Conservation (phyloP, 2,797 vertebrate genomes). For the Dendrocincla tyrannina region DNA sequence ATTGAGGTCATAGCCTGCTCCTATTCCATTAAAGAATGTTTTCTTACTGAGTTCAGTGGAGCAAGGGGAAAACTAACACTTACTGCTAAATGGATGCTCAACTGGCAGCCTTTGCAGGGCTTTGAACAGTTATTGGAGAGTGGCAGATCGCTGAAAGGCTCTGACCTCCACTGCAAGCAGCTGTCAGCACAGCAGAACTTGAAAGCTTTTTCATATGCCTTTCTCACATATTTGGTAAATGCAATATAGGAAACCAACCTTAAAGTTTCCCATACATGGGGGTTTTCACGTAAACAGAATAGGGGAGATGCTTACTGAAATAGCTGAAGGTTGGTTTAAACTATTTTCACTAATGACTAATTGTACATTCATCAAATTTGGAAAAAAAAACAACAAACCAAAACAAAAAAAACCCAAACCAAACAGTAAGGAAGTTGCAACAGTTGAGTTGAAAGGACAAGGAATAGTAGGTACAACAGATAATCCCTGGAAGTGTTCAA, state of each 20-base stretch:
- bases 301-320: not conserved
- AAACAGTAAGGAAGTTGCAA: not conserved
- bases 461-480: not conserved
- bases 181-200: not conserved
- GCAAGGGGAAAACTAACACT: constrained; percentile 6
- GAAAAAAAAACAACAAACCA: not conserved
- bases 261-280: not conserved
- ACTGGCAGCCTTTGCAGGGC: not conserved
- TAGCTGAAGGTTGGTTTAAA: not conserved
- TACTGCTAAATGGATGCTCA: not conserved
- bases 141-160: not conserved
- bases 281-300: not conserved
- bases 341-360: not conserved
- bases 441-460: not conserved
- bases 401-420: too few species aligned
- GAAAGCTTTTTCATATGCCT: not conserved
- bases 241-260: not conserved
- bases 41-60: constrained; percentile 6
- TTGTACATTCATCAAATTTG: not conserved
- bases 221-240: not conserved
- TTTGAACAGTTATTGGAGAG: not conserved
- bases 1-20: constrained; percentile 36
- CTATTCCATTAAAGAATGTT: constrained; percentile 13
- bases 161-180: not conserved
- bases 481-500: not conserved